phyloP scores from a whole-genome alignment of 2,888 invertebrate species.

The Galerucella calmariensis region DNA sequence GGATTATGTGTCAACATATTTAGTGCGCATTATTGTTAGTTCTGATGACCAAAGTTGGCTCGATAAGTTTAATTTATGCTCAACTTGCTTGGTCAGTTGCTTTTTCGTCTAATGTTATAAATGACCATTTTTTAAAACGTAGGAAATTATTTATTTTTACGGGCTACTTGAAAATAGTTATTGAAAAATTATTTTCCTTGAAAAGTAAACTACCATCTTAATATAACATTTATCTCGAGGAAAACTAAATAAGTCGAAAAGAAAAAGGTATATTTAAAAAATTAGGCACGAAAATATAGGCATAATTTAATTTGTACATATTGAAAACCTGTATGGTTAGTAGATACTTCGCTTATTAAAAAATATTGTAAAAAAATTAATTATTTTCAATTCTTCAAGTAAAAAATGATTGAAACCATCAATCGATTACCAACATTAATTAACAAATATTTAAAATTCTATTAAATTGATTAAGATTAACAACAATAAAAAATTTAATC shows the following conservation, averaged over 20 bases:
- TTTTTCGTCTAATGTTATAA: too few relatives aligned
- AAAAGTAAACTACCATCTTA: not conserved
- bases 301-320: slow-evolving; percentile 24
- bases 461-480: too few relatives aligned
- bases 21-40: too few relatives aligned
- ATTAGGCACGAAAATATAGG: slow-evolving; percentile 17
- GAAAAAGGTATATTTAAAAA: not conserved
- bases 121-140: too few relatives aligned
- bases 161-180: not conserved
- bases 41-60: too few relatives aligned
- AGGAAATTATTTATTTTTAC: too few relatives aligned
- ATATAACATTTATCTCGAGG: not conserved
- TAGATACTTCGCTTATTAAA: slow-evolving; percentile 9
- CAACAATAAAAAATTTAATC: too few relatives aligned
- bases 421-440: too few relatives aligned
- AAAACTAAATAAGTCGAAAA: not conserved
- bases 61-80: too few relatives aligned
- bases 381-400: not conserved
- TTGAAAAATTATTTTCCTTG: slow-evolving; percentile 24
- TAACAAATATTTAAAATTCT: too few relatives aligned
- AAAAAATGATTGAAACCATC: too few relatives aligned
- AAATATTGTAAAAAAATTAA: not conserved
- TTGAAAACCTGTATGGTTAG: slow-evolving; percentile 1
- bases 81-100: too few relatives aligned
- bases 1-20: not conserved